A percentile compares a stretch with the other conserved stretches of the same genome.
phyloP scores from a whole-genome alignment of 2,113 vertebrate species.

The Limnothrissa miodon region DNA sequence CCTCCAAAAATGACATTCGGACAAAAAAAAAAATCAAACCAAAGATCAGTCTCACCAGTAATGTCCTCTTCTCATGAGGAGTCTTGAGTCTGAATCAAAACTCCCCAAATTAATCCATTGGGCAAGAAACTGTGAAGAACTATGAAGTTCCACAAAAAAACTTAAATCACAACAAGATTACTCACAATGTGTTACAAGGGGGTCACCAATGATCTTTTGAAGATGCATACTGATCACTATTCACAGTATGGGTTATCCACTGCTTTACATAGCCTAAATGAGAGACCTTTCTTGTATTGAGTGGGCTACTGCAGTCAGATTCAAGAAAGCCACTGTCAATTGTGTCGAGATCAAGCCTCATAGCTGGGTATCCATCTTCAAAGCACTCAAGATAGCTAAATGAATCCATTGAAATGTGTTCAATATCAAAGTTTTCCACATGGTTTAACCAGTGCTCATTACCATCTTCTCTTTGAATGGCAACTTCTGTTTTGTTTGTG shows the following conservation, averaged over 20 bases:
- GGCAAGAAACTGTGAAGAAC: too few species aligned
- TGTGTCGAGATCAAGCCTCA: constrained; percentile 86
- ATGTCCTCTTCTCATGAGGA: too few species aligned
- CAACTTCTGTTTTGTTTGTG: constrained; percentile 32
- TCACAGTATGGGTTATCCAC: constrained; percentile 72
- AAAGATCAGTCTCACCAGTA: too few species aligned
- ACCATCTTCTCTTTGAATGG: constrained; percentile 6
- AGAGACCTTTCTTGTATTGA: constrained; percentile 54
- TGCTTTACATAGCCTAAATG: constrained; percentile 89
- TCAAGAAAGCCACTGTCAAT: constrained; percentile 91
- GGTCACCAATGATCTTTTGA: too few species aligned
- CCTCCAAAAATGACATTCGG: too few species aligned
- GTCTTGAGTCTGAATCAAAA: too few species aligned
- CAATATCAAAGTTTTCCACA: constrained; percentile 58
- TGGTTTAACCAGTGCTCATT: constrained; percentile 57
- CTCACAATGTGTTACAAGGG: too few species aligned
- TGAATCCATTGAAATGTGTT: constrained; percentile 72
- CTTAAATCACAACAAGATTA: too few species aligned
- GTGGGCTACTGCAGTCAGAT: constrained; percentile 81
- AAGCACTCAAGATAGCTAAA: constrained; percentile 63
- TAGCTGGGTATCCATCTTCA: constrained; percentile 76
- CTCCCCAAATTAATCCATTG: too few species aligned
- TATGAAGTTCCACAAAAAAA: too few species aligned
- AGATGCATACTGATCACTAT: not conserved
- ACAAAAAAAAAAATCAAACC: too few species aligned